Base-by-base conservation (phyloP, 1,140 invertebrate genomes). In the Dinoponera quadriceps region DNA sequence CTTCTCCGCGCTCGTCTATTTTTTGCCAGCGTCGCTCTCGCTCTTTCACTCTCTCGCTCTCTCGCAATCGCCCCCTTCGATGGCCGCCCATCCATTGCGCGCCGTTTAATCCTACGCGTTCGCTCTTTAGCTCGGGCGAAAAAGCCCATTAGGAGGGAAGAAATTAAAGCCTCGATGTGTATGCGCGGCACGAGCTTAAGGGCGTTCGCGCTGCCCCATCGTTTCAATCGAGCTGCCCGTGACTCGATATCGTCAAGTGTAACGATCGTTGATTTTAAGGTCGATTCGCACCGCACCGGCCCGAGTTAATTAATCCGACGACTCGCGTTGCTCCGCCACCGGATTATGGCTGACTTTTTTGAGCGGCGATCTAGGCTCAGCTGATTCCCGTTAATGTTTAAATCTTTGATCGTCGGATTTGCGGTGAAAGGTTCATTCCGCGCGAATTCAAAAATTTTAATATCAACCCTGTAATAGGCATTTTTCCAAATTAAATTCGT, bases 131-230 rank as follows among this genome's bases (percentile, higher is more conserved):
- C 86, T 80, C 85, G 87, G 25, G 73, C 87, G 87, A 90, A 89
- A 84, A 83, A 88, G 85, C 63, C 88, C 87, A 90, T 92, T 91
- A 91, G 86, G 82, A 89, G 88, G 86, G 85, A 87, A 87, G 86
- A 89, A 91, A 91, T 89, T 88, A 88, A 90, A 90, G 75, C 73
- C 69, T 71, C 65, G 71, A 20, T 33, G 69, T 75, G 71, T 71
- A 75, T 71, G 63, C 74, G 63, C 63, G 33, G 57, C 74, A 84
- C 82, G 73, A 77, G 73, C 60, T 57, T 68, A 66, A 82, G 57
- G 72, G 81, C 49, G 59, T 38, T 75, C 71, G 81, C 80, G 57
- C 38, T 73, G 49, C 33, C 59, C 72, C 72, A 74, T 83, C 78
- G 78, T 68, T 68, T 86, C 51, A 44, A 85, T 66, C 48, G 54